Conservation (phyloP, 2,797 vertebrate species). For the Adrianichthys oophorus region DNA sequence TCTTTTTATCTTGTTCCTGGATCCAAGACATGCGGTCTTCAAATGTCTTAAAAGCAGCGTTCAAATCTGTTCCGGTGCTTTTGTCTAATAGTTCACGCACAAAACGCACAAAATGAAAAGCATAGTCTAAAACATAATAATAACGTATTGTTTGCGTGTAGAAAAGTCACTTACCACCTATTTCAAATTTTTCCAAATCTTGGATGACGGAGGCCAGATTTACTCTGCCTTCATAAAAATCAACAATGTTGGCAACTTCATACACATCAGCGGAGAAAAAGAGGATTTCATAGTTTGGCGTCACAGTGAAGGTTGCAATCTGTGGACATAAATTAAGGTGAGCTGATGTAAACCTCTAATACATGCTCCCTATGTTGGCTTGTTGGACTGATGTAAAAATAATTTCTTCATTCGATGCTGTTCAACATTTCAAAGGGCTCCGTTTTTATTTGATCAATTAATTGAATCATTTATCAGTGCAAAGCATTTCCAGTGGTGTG, state of each 20-base stretch:
- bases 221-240: slow-evolving; percentile 11
- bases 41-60: slow-evolving; percentile 21
- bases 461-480: slow-evolving; percentile 54
- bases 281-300: slow-evolving; percentile 67
- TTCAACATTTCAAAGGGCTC: slow-evolving; percentile 41
- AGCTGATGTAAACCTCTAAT: background rate
- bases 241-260: slow-evolving; percentile 44
- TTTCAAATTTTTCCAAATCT: background rate
- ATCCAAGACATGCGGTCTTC: slow-evolving; percentile 32
- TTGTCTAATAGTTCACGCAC: slow-evolving; percentile 19
- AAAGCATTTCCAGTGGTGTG: slow-evolving; percentile 26
- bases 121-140: background rate
- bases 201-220: rapidly evolving
- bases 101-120: slow-evolving; percentile 9
- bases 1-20: rapidly evolving
- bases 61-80: slow-evolving; percentile 60
- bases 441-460: slow-evolving; percentile 53
- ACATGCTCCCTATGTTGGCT: background rate
- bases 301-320: slow-evolving; percentile 59
- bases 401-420: slow-evolving; percentile 21
- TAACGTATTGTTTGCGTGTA: background rate
- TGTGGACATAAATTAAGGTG: slow-evolving; percentile 32
- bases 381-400: slow-evolving; percentile 9
- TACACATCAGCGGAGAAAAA: slow-evolving; percentile 58
- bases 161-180: slow-evolving; percentile 34